A percentile compares a stretch with the other conserved stretches of the same genome.
phyloP scores from a whole-genome alignment of 2,888 invertebrate genomes.

The Polydrusus tereticollis region DNA sequence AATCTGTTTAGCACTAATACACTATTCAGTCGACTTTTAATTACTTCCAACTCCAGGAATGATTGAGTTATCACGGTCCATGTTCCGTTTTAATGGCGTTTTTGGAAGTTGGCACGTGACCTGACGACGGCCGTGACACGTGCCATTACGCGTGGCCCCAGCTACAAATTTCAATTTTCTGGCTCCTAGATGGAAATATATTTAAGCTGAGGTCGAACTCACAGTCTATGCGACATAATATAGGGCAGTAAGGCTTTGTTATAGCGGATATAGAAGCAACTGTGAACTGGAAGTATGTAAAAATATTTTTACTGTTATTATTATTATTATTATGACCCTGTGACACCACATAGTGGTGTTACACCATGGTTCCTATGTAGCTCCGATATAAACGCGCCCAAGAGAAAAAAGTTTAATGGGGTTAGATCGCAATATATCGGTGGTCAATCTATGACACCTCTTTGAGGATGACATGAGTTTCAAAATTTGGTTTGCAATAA shows the following conservation, averaged over 20 bases:
- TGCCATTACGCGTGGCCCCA: constrained; percentile 36
- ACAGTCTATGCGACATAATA: constrained; percentile 24
- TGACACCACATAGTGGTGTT: too few species aligned
- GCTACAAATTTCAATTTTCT: constrained; percentile 48
- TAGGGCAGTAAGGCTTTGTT: neutral
- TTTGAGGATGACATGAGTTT: too few species aligned
- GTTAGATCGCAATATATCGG: too few species aligned
- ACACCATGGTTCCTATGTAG: too few species aligned
- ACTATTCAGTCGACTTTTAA: constrained; percentile 41
- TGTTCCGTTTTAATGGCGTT: constrained; percentile 39
- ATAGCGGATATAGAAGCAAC: neutral
- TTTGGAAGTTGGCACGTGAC: constrained; percentile 45
- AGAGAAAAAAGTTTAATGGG: too few species aligned
- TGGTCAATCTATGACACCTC: too few species aligned
- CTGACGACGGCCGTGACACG: constrained; percentile 27
- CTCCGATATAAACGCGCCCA: too few species aligned
- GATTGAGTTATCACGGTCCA: constrained; percentile 44
- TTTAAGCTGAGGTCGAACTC: neutral
- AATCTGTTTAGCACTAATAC: constrained; percentile 40
- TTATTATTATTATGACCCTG: too few species aligned
- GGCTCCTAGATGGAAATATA: constrained; percentile 22
- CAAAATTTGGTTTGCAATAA: neutral
- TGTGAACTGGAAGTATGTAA: neutral
- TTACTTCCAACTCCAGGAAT: constrained; percentile 39
- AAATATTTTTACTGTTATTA: neutral